A percentile compares a stretch with the other conserved stretches of the same genome.
Conservation (phyloP, 2,888 invertebrate genomes). For the Halictus ligatus region DNA sequence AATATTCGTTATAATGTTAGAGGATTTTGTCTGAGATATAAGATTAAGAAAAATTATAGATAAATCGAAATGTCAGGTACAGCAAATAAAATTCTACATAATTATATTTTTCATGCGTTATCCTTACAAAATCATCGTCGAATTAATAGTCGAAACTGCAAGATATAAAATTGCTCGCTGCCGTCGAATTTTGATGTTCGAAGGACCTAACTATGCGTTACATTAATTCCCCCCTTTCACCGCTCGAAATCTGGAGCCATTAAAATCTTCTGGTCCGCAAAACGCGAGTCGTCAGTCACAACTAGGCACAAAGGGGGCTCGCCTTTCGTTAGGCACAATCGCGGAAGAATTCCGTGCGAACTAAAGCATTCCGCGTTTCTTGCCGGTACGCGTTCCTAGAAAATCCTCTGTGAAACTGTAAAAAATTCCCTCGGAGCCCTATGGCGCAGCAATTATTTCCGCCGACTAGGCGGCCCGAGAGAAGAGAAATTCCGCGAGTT, state of each 20-base stretch:
- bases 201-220: neutral
- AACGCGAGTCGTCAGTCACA: neutral
- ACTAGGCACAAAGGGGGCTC: constrained; percentile 7
- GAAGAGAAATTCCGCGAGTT: constrained; percentile 10
- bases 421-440: neutral
- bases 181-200: neutral
- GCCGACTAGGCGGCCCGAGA: neutral
- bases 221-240: neutral
- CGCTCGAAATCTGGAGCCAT: neutral
- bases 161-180: neutral
- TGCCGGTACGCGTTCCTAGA: neutral
- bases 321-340: neutral
- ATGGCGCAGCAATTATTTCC: constrained; percentile 36
- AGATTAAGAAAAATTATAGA: neutral
- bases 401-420: neutral
- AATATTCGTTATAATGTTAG: neutral
- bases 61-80: neutral
- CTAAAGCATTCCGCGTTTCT: constrained; percentile 1
- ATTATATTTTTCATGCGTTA: no score
- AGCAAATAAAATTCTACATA: neutral
- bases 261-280: constrained; percentile 12
- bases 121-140: neutral
- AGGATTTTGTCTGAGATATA: neutral
- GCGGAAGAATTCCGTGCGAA: constrained; percentile 11
- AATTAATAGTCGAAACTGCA: neutral